Base-by-base conservation (phyloP, 2,113 vertebrate genomes). In the Propithecus coquereli region DNA sequence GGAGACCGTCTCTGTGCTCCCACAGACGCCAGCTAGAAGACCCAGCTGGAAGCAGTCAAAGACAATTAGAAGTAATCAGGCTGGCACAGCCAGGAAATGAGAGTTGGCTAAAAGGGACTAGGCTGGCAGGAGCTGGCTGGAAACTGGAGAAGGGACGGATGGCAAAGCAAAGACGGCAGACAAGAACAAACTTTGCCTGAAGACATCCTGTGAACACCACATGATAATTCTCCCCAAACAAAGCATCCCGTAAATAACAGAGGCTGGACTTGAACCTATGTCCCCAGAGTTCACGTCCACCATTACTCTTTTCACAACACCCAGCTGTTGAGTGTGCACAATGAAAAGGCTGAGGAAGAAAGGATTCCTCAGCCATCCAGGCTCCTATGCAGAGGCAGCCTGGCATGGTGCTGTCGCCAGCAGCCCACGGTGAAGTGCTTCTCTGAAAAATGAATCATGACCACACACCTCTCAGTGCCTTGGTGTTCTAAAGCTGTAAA, bases 31-130 rank as follows among this genome's bases (percentile, higher is more conserved):
- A 86, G 94, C 79, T 43, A 71, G 37, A 71, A 92, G 96, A 43
- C 97, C 94, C 97, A 97, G 97, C 96, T 97, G 97, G 97, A 97
- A 89, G 94, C 97, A 97, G 96, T 94, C 94, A 83, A 34, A 96
- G 97, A 89, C 97, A 97, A 96, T 97, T 96, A 97, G 91, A 94
- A 96, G 90, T 88, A 92, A 97, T 96, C 96, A 83, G 43, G 66
- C 95, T 96, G 97, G 95, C 93, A 87, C 12, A 0, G 95, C 95
- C 95, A 87, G 94, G 91, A 96, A 97, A 71, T 95, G 89, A 79
- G 93, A 94, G 82, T 61, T 93, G 89, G 94, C 94, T 81, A 50
- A 77, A 71, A 84, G 86, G 65, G 94, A 70, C 43, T n/a, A 71
- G 91, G 91, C 87, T 94, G 94, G 90, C 90, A 93, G 57, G 34